Conservation (phyloP, 2,888 invertebrate genomes). For the Tanypteryx hageni region DNA sequence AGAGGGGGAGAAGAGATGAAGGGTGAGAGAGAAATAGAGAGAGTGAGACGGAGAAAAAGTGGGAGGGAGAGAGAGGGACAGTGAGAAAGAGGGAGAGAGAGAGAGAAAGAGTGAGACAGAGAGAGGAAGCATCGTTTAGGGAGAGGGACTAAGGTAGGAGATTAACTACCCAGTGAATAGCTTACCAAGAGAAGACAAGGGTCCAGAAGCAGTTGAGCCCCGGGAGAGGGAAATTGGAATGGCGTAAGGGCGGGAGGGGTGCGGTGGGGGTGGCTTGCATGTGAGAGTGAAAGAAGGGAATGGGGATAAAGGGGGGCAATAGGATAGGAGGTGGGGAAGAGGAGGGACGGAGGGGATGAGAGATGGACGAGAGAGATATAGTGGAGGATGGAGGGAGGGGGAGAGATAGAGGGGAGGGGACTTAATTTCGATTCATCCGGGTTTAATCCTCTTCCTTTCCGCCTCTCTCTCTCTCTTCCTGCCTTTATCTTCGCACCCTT, state of each 20-base stretch:
- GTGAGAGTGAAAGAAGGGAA: background rate
- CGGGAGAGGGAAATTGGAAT: constrained; percentile 26
- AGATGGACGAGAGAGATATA: constrained; percentile 13
- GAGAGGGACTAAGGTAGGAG: background rate
- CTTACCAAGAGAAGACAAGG: constrained; percentile 52
- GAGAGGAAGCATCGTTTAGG: background rate
- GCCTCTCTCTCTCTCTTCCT: background rate
- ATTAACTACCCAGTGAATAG: constrained; percentile 51
- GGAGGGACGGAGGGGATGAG: background rate
- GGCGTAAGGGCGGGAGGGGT: background rate
- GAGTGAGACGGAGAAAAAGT: background rate
- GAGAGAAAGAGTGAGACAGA: too few relatives aligned
- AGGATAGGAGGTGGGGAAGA: background rate
- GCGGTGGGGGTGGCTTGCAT: background rate
- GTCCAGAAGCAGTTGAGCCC: background rate
- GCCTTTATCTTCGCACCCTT: background rate
- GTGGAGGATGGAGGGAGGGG: background rate
- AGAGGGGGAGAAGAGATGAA: background rate
- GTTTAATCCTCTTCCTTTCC: constrained; percentile 43
- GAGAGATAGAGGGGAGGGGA: constrained; percentile 5
- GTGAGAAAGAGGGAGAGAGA: background rate
- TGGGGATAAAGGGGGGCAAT: background rate
- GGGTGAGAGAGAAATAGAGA: background rate
- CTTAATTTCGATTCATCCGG: constrained; percentile 59
- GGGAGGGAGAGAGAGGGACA: background rate